Percentiles rank a stretch among this genome's conserved stretches.
Evolutionary conservation across 2,113 vertebrate genomes (phyloP).

Genomic region (Menura novaehollandiae): DNA sequence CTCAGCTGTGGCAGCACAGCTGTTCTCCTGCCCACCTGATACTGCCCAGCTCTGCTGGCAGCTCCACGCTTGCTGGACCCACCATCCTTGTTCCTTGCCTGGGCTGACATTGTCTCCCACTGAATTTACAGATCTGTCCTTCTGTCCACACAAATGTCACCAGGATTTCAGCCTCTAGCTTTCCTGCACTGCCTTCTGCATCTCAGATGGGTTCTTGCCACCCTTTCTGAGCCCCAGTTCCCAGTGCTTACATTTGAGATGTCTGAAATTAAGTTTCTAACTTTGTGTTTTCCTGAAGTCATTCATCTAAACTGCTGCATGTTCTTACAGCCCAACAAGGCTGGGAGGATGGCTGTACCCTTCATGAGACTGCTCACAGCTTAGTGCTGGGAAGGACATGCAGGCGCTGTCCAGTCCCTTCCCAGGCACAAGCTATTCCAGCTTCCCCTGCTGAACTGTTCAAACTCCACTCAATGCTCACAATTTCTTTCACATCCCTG

Average conservation of each 20-base stretch:
- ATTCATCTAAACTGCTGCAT: not conserved
- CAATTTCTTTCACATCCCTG: not conserved
- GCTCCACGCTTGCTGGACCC: rapidly evolving
- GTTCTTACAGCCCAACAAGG: not conserved
- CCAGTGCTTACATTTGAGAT: not conserved
- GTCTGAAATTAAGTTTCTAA: not conserved
- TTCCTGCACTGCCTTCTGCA: not conserved
- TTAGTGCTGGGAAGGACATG: not conserved
- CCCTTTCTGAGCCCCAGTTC: not conserved
- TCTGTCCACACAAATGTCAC: not conserved
- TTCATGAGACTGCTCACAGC: not conserved
- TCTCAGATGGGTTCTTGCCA: not conserved
- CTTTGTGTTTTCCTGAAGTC: not conserved
- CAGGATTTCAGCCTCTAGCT: not conserved
- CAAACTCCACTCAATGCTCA: not conserved
- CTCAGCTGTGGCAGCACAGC: rapidly evolving
- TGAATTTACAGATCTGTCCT: not conserved
- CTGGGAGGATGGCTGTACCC: not conserved
- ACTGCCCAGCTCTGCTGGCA: not conserved
- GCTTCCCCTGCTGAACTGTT: not conserved
- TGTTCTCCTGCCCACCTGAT: not conserved
- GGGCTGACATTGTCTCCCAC: not conserved
- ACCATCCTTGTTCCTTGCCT: rapidly evolving
- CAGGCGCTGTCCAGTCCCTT: not conserved
- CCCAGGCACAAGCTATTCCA: not conserved